A percentile compares a stretch with the other conserved stretches of the same genome.
phyloP scores from a whole-genome alignment of 2,888 invertebrate species.

The Acanthosepion pharaonis region DNA sequence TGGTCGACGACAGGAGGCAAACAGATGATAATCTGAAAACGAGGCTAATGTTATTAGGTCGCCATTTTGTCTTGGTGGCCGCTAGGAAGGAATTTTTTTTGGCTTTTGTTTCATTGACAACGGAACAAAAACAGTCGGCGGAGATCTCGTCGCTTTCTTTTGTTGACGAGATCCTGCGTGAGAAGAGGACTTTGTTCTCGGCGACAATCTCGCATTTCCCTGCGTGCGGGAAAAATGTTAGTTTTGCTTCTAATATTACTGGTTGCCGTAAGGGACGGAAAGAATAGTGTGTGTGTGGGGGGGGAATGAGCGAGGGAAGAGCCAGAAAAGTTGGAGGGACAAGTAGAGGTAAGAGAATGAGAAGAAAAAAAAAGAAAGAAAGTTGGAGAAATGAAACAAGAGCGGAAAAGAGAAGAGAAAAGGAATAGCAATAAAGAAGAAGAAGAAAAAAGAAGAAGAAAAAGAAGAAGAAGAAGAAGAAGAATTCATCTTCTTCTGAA shows the following conservation, averaged over 20 bases:
- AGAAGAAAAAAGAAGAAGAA: too few relatives aligned
- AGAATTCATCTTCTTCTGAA: too few relatives aligned
- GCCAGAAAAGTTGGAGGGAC: background rate
- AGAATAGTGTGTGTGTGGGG: background rate
- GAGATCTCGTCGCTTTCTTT: background rate
- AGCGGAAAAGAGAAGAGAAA: too few relatives aligned
- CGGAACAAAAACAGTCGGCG: conserved; percentile 16
- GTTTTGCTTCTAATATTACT: background rate
- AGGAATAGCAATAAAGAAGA: too few relatives aligned
- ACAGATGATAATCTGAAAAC: background rate
- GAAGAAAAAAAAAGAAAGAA: background rate
- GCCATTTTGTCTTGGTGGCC: conserved; percentile 33
- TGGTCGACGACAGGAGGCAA: background rate
- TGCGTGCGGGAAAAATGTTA: background rate
- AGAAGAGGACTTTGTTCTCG: background rate
- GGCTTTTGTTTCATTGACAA: conserved; percentile 12
- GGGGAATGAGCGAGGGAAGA: background rate
- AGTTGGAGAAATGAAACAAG: too few relatives aligned
- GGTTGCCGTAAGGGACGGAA: background rate
- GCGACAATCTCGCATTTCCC: background rate
- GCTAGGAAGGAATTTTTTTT: background rate
- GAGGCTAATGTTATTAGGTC: conserved; percentile 22
- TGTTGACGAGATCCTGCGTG: conserved; percentile 21
- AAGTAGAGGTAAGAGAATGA: background rate
- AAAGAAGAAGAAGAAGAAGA: too few relatives aligned